Conservation (phyloP, 2,113 vertebrate genomes). For the Sceloporus undulatus region DNA sequence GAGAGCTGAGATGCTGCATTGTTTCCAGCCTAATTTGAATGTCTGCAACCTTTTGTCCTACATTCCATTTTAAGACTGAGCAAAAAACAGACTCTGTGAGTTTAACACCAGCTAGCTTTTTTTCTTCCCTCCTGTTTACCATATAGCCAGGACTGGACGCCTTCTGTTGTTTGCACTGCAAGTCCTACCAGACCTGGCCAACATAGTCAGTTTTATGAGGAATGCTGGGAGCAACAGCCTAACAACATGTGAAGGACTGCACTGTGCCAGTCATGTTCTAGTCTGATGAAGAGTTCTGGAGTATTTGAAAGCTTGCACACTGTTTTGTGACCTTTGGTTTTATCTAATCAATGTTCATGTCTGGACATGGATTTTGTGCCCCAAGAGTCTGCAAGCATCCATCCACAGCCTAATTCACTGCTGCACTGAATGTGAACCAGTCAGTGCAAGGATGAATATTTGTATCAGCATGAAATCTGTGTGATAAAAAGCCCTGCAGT, state of each 20-base stretch:
- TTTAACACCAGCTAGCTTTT: neutral
- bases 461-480: constrained; percentile 12
- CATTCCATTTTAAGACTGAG: neutral
- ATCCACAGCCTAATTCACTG: no score
- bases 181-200: no score
- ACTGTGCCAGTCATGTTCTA: no score
- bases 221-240: no score
- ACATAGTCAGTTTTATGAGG: no score
- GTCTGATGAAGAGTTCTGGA: no score
- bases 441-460: constrained; percentile 23
- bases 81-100: neutral
- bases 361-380: neutral
- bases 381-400: no score
- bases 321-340: neutral
- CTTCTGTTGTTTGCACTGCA: neutral
- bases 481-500: neutral
- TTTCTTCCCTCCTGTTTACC: neutral
- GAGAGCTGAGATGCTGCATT: neutral
- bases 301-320: no score
- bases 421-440: constrained; percentile 27
- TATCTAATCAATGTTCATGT: neutral
- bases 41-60: neutral
- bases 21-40: neutral
- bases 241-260: no score
- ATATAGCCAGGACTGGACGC: no score